Percentiles rank a stretch among this genome's conserved stretches.
Conservation (phyloP, 2,113 vertebrate genomes). For the Tetraodon nigroviridis region DNA sequence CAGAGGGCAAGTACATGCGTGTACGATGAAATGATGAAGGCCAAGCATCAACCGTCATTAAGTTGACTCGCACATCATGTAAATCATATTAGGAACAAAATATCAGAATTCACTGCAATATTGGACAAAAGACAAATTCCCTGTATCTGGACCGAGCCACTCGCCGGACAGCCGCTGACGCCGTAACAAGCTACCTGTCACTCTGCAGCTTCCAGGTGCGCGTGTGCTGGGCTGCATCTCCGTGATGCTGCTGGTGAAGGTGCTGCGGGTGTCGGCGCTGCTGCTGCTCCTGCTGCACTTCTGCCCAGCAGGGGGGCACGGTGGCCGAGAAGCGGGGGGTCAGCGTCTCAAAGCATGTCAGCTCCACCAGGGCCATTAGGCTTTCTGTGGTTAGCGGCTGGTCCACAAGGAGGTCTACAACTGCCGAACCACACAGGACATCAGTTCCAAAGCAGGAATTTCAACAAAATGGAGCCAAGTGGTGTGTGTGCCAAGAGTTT, state of each 20-base stretch:
- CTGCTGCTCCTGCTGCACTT: slow-evolving; percentile 98
- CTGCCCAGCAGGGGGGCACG: slow-evolving; percentile 96
- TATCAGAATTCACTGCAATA: too few species aligned
- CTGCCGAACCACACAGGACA: slow-evolving; percentile 54
- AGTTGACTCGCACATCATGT: too few species aligned
- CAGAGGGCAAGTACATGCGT: too few species aligned
- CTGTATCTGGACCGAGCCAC: too few species aligned
- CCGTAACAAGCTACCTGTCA: slow-evolving; percentile 76
- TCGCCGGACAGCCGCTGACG: background rate
- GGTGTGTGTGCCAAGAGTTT: background rate
- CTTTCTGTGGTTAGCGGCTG: slow-evolving; percentile 86
- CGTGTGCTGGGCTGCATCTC: slow-evolving; percentile 96
- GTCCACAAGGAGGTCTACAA: slow-evolving; percentile 95
- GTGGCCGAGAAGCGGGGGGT: slow-evolving; percentile 97
- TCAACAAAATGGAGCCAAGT: background rate
- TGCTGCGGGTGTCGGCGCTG: slow-evolving; percentile 95
- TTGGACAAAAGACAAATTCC: too few species aligned
- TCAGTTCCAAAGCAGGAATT: too few species aligned
- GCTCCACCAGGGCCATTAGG: slow-evolving; percentile 90
- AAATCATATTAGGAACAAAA: too few species aligned
- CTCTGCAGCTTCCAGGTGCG: slow-evolving; percentile 97
- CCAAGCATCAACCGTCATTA: too few species aligned
- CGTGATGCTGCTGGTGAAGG: slow-evolving; percentile 96
- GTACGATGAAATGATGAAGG: too few species aligned
- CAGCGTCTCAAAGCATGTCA: slow-evolving; percentile 96